Percentiles rank a stretch among this genome's conserved stretches.
These are phyloP conservation scores for Linepithema humile DNA, from an alignment of 1,140 invertebrate genomes.

Conservation along the genomic window DNA sequence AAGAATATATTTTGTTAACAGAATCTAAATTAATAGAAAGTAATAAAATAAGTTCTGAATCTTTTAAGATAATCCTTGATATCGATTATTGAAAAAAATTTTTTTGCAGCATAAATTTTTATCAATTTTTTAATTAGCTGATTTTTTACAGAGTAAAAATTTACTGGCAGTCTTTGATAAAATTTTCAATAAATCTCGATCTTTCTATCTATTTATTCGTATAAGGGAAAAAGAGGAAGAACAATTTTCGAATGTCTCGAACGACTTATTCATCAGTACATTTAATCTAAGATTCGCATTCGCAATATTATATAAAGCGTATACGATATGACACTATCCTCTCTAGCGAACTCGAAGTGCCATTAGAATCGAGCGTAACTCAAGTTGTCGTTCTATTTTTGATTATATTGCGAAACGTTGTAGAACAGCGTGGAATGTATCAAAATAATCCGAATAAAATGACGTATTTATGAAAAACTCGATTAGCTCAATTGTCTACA, in stretches of 20 bases:
- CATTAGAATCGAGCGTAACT: constrained; percentile 59
- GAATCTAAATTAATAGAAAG: not conserved
- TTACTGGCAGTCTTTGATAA: not conserved
- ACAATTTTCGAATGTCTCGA: not conserved
- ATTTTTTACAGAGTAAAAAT: not conserved
- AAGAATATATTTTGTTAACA: not conserved
- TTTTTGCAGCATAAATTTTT: not conserved
- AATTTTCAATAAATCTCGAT: constrained; percentile 9
- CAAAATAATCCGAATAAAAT: constrained; percentile 48
- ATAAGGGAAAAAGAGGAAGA: not conserved
- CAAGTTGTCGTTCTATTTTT: constrained; percentile 52
- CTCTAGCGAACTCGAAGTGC: constrained; percentile 59
- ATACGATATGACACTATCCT: constrained; percentile 24
- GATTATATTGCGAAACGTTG: constrained; percentile 41
- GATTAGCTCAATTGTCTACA: not conserved
- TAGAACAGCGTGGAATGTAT: constrained; percentile 40
- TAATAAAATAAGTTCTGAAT: not conserved
- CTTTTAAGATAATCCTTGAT: not conserved
- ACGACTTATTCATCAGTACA: not conserved
- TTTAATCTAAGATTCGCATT: constrained; percentile 26
- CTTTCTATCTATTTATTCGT: not conserved
- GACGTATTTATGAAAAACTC: constrained; percentile 27
- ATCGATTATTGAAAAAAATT: not conserved
- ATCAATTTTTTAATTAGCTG: not conserved
- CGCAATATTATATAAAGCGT: constrained; percentile 25